Evolutionary conservation across 2,888 invertebrate genomes (phyloP), one percentile per base, ranked within the genome.

Genomic region (Apodemia zela): DNA sequence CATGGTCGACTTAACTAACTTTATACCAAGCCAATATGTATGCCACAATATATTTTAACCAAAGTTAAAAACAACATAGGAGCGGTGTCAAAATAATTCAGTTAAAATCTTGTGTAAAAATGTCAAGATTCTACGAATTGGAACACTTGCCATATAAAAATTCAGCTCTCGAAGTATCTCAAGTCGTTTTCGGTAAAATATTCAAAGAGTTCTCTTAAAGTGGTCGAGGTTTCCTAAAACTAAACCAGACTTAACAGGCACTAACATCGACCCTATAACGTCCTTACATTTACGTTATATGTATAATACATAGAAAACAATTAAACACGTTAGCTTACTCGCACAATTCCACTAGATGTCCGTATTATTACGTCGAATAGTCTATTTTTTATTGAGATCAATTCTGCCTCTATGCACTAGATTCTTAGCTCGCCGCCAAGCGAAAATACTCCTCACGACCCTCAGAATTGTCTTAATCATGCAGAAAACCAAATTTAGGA

Each of bases 271-370:
- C 82, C 81, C 73, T 57, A 62, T 62, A 76, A 80, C 80, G 81
- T 82, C 76, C 78, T 79, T 77, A 80, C 47, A 42, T 60, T 54
- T 60, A 60, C 76, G 76, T 78, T 77, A 80, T 73, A 82, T 79
- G 80, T 83, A 86, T 83, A 83, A 82, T 85, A 89, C 87, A 88
- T 88, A 87, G 87, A 87, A 87, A 87, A 88, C 84, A 82, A 82
- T 82, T 81, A 84, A 84, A 85, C 81, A 83, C 81, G 80, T 81
- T 80, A 79, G 77, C 75, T 80, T 80, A 84, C 79, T 79, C 84
- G 83, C 89, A 90, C 89, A 88, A 89, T 89, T 89, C 87, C 90
- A 88, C 90, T 88, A 89, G 79, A 83, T 77, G 87, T 87, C 85
- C 84, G 77, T 80, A 79, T 81, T 77, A 82, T 76, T 80, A 80